Evolutionary conservation across 1,140 invertebrate species (phyloP).

Genomic region (Melitaea cinxia): DNA sequence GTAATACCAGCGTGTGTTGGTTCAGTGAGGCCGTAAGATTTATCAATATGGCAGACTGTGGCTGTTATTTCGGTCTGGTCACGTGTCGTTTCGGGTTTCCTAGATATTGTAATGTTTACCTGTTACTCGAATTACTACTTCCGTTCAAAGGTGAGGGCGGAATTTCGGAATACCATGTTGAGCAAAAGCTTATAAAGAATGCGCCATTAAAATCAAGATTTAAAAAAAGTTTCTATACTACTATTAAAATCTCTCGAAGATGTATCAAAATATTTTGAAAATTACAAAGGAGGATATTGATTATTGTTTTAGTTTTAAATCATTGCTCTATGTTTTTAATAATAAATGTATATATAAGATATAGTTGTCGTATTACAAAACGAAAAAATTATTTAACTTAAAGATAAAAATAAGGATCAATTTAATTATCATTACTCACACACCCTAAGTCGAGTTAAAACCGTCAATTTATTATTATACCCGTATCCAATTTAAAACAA

Average conservation of each 20-base stretch:
- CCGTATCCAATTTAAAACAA: conserved; percentile 81
- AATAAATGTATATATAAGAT: no score
- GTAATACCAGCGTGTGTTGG: conserved; percentile 77
- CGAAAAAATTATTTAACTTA: background rate
- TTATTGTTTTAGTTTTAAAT: no score
- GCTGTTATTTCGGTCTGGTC: conserved; percentile 71
- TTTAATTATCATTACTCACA: conserved; percentile 79
- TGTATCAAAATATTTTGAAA: no score
- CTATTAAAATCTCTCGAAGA: no score
- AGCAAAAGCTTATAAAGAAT: background rate
- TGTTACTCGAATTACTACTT: conserved; percentile 48
- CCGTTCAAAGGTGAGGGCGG: conserved; percentile 28
- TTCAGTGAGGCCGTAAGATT: conserved; percentile 77
- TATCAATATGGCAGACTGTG: conserved; percentile 76
- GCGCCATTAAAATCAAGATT: no score
- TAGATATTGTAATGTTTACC: conserved; percentile 56
- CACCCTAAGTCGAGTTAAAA: conserved; percentile 69
- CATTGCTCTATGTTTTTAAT: no score
- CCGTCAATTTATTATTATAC: conserved; percentile 79
- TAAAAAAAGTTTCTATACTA: no score
- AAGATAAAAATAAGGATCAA: conserved; percentile 65
- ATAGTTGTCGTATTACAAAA: no score
- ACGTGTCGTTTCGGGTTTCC: conserved; percentile 66
- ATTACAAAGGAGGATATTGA: no score
- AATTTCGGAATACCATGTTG: conserved; percentile 4